These are phyloP conservation scores for Aplocera efformata DNA, from an alignment of 2,888 invertebrate species.

Conservation along the genomic window DNA sequence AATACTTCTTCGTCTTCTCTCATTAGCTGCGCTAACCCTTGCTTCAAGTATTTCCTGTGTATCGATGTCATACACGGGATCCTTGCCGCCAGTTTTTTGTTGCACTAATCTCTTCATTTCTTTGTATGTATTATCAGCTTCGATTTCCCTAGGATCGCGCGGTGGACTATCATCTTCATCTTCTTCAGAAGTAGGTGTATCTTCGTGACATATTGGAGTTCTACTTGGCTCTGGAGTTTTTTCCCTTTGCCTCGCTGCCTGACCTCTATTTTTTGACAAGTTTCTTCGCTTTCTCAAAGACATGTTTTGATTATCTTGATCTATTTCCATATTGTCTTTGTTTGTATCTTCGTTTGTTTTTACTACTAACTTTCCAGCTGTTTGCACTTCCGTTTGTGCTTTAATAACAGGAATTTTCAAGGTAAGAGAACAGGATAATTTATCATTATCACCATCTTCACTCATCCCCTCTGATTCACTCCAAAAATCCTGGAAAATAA, in stretches of 20 bases:
- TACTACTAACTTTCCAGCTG: constrained; percentile 44
- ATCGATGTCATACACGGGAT: constrained; percentile 71
- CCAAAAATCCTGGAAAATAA: constrained; percentile 46
- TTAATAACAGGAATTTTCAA: constrained; percentile 54
- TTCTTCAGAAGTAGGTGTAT: constrained; percentile 82
- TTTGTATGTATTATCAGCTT: constrained; percentile 72
- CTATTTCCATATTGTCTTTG: constrained; percentile 53
- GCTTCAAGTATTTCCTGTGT: constrained; percentile 70
- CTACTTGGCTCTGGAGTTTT: constrained; percentile 75
- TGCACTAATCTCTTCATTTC: constrained; percentile 73
- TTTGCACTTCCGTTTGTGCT: constrained; percentile 62
- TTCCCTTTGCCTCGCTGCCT: constrained; percentile 69
- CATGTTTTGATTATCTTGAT: constrained; percentile 69
- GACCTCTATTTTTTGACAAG: constrained; percentile 78
- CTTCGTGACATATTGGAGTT: constrained; percentile 76
- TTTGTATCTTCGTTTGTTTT: constrained; percentile 46
- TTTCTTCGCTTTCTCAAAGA: constrained; percentile 82
- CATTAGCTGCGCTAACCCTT: constrained; percentile 62
- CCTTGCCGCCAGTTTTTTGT: constrained; percentile 59
- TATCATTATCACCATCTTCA: constrained; percentile 43
- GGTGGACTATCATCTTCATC: constrained; percentile 53
- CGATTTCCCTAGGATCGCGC: constrained; percentile 64
- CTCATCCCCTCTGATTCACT: constrained; percentile 47
- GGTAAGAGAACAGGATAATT: constrained; percentile 32
- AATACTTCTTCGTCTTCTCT: constrained; percentile 73